A percentile compares a stretch with the other conserved stretches of the same genome.
These are phyloP conservation scores for Vanessa atalanta DNA, from an alignment of 1,140 invertebrate species.

Conservation along the genomic window DNA sequence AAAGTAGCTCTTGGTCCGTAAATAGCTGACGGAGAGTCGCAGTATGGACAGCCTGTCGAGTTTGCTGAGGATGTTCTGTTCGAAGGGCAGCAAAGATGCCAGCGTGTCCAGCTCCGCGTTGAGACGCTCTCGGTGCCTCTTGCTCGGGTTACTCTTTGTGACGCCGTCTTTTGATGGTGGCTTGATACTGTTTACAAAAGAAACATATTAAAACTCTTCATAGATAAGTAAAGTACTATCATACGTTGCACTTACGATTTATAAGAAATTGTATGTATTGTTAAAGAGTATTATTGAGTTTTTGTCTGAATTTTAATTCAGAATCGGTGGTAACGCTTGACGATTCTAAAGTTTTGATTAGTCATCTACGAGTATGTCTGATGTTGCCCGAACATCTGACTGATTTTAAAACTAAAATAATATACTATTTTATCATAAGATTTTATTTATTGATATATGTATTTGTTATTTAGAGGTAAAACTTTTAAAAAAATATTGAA, in stretches of 20 bases:
- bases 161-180: conserved; percentile 97
- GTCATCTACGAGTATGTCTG: too few species aligned
- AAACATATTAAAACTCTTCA: conserved; percentile 1
- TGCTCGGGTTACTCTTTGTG: conserved; percentile 99
- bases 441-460: too few species aligned
- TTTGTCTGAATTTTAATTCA: too few species aligned
- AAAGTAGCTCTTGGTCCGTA: conserved; percentile 99
- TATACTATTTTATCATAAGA: too few species aligned
- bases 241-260: not conserved
- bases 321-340: too few species aligned
- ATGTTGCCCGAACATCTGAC: too few species aligned
- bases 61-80: conserved; percentile 98
- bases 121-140: conserved; percentile 97
- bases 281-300: too few species aligned
- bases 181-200: conserved; percentile 88
- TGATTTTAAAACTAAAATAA: too few species aligned
- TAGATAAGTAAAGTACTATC: too few species aligned
- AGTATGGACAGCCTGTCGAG: conserved; percentile 98
- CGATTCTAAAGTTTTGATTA: too few species aligned
- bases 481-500: too few species aligned
- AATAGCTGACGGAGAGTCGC: conserved; percentile 97
- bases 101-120: conserved; percentile 99
- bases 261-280: not conserved
- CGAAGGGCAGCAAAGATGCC: conserved; percentile 98
- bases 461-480: too few species aligned